These are phyloP conservation scores for Chrysina gloriosa DNA, from an alignment of 2,888 invertebrate species.

Conservation along the genomic window DNA sequence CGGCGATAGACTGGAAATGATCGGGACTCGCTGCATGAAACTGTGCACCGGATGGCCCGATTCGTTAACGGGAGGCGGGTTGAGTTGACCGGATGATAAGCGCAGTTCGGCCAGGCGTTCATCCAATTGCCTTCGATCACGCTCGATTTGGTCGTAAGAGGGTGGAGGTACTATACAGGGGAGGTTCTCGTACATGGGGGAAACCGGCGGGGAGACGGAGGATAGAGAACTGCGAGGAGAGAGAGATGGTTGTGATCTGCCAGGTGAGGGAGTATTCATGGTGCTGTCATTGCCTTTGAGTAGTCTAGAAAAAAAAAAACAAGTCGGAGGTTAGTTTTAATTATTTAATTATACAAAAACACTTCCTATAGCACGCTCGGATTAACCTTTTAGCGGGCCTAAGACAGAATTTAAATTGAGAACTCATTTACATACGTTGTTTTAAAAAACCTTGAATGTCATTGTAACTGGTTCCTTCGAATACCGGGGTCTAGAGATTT, in stretches of 20 bases:
- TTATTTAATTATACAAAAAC: too few relatives aligned
- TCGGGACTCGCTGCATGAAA: constrained; percentile 55
- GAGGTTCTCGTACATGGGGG: constrained; percentile 72
- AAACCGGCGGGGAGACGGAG: constrained; percentile 88
- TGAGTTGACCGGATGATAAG: constrained; percentile 44
- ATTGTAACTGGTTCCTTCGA: too few relatives aligned
- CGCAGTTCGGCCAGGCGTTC: constrained; percentile 57
- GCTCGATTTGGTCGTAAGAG: constrained; percentile 76
- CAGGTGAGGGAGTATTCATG: constrained; percentile 73
- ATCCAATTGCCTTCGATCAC: constrained; percentile 67
- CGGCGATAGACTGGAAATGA: constrained; percentile 58
- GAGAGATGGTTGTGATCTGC: constrained; percentile 82
- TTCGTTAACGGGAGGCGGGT: constrained; percentile 23
- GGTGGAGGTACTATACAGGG: constrained; percentile 70
- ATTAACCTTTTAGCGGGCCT: too few relatives aligned
- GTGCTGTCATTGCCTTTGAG: constrained; percentile 60
- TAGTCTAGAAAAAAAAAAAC: constrained; percentile 49
- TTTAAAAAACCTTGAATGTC: too few relatives aligned
- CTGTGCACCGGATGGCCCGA: constrained; percentile 55
- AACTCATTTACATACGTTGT: too few relatives aligned
- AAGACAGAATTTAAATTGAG: too few relatives aligned
- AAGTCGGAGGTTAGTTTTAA: too few relatives aligned
- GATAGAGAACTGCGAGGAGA: constrained; percentile 88
- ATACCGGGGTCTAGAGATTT: too few relatives aligned
- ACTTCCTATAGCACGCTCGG: too few relatives aligned